phyloP scores from a whole-genome alignment of 2,797 vertebrate species.

The Tragopan temminckii region DNA sequence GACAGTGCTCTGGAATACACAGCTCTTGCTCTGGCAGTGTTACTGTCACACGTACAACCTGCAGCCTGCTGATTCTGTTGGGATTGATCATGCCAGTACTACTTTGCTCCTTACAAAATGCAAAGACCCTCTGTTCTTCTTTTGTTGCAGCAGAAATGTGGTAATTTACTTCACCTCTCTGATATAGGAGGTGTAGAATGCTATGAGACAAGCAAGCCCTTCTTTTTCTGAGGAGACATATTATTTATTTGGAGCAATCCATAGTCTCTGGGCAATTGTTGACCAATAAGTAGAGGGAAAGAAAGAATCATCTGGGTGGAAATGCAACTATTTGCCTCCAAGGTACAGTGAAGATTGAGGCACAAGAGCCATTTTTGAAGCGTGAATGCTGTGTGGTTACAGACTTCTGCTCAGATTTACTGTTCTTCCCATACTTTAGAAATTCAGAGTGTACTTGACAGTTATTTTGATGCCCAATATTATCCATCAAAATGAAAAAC shows the following conservation, averaged over 20 bases:
- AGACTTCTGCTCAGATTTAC: not conserved
- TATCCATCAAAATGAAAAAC: not conserved
- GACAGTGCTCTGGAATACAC: not conserved
- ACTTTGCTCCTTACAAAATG: not conserved
- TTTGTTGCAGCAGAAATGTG: not conserved
- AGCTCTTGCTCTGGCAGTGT: not conserved
- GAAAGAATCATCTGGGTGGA: not conserved
- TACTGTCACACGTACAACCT: not conserved
- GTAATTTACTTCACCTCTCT: not conserved
- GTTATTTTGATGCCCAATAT: not conserved
- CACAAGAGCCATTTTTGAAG: constrained; percentile 6
- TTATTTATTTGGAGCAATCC: not conserved
- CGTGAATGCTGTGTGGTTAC: not conserved
- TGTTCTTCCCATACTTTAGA: not conserved
- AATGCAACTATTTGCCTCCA: not conserved
- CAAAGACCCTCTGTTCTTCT: not conserved
- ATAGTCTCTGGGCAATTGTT: not conserved
- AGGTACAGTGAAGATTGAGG: not conserved
- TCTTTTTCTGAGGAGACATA: not conserved
- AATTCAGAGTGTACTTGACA: not conserved
- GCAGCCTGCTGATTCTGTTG: not conserved
- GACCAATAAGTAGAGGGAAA: not conserved
- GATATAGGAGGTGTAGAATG: not conserved
- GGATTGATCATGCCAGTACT: not conserved
- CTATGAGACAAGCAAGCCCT: not conserved